These are phyloP conservation scores for Habropoda laboriosa DNA, from an alignment of 1,140 invertebrate species.

Conservation along the genomic window DNA sequence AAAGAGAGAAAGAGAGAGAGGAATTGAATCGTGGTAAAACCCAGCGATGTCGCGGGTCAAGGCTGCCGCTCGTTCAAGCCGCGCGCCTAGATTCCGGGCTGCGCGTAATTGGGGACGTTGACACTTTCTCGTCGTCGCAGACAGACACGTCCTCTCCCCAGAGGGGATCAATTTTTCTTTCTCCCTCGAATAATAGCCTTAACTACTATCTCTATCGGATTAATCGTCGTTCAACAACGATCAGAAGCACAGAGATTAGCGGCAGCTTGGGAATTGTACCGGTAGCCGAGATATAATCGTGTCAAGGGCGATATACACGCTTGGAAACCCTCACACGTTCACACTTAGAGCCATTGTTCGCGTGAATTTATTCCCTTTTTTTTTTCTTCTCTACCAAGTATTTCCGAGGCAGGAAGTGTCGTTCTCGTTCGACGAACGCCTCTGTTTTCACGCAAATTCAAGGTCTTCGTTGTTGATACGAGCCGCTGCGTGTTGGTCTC, in stretches of 20 bases:
- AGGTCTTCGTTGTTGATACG: neutral
- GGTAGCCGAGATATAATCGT: neutral
- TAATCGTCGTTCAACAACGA: neutral
- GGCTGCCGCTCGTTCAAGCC: neutral
- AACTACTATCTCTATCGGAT: neutral
- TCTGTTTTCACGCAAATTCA: neutral
- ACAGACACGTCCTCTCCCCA: neutral
- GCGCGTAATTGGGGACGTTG: neutral
- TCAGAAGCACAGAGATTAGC: neutral
- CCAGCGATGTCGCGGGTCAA: neutral
- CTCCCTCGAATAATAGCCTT: neutral
- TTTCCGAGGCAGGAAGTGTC: neutral
- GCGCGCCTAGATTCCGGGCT: neutral
- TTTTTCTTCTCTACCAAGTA: neutral
- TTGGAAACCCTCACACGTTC: neutral
- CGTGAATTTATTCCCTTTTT: neutral
- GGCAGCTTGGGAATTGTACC: slow-evolving; percentile 1
- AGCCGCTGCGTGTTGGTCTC: too few relatives aligned
- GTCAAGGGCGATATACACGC: slow-evolving; percentile 30
- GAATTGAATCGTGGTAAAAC: neutral
- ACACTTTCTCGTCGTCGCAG: neutral
- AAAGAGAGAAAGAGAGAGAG: too few relatives aligned
- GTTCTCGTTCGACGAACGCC: neutral
- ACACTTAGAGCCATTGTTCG: neutral
- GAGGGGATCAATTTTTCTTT: neutral